Base-by-base conservation (phyloP, 2,888 invertebrate genomes). In the Shargacucullia verbasci region DNA sequence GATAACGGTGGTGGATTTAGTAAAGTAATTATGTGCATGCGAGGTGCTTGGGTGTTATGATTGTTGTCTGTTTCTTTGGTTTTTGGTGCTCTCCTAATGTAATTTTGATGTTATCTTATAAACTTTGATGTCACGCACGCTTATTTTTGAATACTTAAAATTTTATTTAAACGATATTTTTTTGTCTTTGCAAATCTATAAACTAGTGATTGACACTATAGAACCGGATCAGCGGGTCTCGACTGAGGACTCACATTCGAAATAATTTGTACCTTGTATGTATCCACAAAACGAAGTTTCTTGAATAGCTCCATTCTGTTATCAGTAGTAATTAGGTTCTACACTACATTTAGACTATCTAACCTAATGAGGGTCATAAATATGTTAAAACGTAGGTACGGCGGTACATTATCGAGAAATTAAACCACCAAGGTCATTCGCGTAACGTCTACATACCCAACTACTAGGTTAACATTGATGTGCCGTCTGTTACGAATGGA, bases 1-100 rank as follows among this genome's bases (percentile, higher is more conserved):
- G 20, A 20, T 20, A 20, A 20, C 20, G 29, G 59, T 65, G 86
- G 82, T 83, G 88, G 88, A 82, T 83, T 81, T 15, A 50, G 44
- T 47, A 55, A 60, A 52, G 35, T 47, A 54, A 41, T 4, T 39
- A 20, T 56, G 69, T 74, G 76, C 65, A 64, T 60, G 70, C 31
- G 45, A 48, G 61, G 58, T 55, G 59, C 41, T 54, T 67, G 49
- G 58, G 27, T 13, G 31, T 44, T 43, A 12, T 50, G 25, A 55
- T 52, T 55, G 33, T 53, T 27, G 49, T 50, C 11, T 38, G 7
- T 49, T 43, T 48, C 40, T 12, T 54, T 63, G 69, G 65, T 65
- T 54, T 65, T 56, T 55, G 68, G 64, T 70, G 68, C 59, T 50
- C 61, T 74, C 54, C 53, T 61, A 50, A 38, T 37, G 13, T 47